Evolutionary conservation across 2,888 invertebrate genomes (phyloP).

Genomic region (Eretmocerus hayati): DNA sequence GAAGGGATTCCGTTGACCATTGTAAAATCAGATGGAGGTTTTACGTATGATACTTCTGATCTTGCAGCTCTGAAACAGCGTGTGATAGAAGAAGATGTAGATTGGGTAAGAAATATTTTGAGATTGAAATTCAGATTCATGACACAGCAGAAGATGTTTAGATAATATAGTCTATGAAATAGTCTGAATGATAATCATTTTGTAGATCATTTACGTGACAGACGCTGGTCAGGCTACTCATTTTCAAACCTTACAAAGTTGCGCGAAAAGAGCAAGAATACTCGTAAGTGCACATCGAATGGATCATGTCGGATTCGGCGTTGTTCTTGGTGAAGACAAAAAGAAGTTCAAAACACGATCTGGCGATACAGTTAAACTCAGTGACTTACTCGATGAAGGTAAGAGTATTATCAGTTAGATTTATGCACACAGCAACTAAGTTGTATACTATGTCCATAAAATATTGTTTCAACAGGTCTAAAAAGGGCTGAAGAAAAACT

Average conservation of each 20-base stretch:
- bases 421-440: not conserved
- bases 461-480: slow-evolving; percentile 48
- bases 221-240: slow-evolving; percentile 85
- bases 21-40: slow-evolving; percentile 94
- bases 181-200: not conserved
- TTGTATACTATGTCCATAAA: not conserved
- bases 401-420: slow-evolving; percentile 8
- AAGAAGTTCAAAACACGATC: slow-evolving; percentile 99
- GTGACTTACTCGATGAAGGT: slow-evolving; percentile 86
- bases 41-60: slow-evolving; percentile 97
- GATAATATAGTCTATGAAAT: not conserved
- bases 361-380: slow-evolving; percentile 86
- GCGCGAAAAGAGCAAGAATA: slow-evolving; percentile 72
- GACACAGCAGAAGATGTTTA: not conserved
- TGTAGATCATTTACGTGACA: slow-evolving; percentile 57
- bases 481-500: slow-evolving; percentile 76
- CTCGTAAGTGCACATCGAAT: slow-evolving; percentile 59
- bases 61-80: slow-evolving; percentile 86
- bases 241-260: slow-evolving; percentile 69
- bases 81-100: slow-evolving; percentile 73
- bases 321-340: slow-evolving; percentile 95
- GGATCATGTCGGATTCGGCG: slow-evolving; percentile 93
- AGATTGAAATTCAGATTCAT: too few species aligned
- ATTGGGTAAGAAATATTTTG: slow-evolving; percentile 58
- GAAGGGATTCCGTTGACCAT: slow-evolving; percentile 83